Percentiles rank a stretch among this genome's conserved stretches.
Evolutionary conservation across 1,140 invertebrate genomes (phyloP).

Genomic region (Carcinoscorpius rotundicauda): DNA sequence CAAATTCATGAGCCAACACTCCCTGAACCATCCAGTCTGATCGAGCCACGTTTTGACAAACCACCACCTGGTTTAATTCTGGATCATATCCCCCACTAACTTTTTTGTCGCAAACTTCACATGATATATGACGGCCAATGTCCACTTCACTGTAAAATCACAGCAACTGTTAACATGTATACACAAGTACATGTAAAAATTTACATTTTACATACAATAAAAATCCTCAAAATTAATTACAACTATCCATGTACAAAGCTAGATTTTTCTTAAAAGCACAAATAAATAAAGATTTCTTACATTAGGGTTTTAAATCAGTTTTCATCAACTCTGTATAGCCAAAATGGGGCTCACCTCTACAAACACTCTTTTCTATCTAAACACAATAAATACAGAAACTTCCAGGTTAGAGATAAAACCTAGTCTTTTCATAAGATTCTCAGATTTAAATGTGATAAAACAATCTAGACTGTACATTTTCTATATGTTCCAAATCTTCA

Average conservation of each 20-base stretch:
- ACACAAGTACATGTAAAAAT: neutral
- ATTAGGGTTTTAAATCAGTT: neutral
- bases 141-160: conserved; percentile 48
- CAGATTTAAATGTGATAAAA: too few species aligned
- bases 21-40: conserved; percentile 53
- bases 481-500: too few species aligned
- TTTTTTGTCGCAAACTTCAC: conserved; percentile 69
- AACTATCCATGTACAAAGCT: neutral
- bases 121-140: conserved; percentile 72
- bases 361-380: too few species aligned
- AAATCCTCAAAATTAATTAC: neutral
- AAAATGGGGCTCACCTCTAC: too few species aligned
- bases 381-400: too few species aligned
- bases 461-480: too few species aligned
- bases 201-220: neutral
- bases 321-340: conserved; percentile 4
- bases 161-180: neutral
- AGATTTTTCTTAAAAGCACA: neutral
- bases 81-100: conserved; percentile 90
- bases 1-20: conserved; percentile 79
- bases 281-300: neutral
- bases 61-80: conserved; percentile 71
- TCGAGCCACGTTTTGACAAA: conserved; percentile 73
- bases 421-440: too few species aligned
- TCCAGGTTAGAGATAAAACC: too few species aligned